phyloP scores from a whole-genome alignment of 2,113 vertebrate species.

The Serranochromis macrocephalus region DNA sequence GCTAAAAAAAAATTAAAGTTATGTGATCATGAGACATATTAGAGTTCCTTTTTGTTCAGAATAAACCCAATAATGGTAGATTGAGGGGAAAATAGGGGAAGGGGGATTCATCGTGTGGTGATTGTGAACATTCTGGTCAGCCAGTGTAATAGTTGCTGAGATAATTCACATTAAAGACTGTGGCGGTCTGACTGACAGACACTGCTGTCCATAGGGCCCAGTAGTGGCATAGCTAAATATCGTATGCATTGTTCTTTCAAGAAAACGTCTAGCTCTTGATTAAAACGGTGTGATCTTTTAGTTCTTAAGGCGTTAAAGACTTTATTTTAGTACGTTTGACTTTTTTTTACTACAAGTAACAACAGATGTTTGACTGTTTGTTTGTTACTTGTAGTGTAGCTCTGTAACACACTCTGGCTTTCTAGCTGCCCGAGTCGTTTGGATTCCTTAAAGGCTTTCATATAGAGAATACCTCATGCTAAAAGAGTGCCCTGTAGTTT shows the following conservation, averaged over 20 bases:
- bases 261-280: not conserved
- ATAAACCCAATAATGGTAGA: not conserved
- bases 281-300: not conserved
- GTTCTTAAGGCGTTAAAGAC: not conserved
- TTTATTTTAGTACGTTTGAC: not conserved
- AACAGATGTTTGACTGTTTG: not conserved
- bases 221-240: not conserved
- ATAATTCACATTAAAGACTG: not conserved
- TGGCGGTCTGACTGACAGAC: not conserved
- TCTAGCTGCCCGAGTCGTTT: not conserved
- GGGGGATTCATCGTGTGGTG: not conserved
- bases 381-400: not conserved
- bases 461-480: not conserved
- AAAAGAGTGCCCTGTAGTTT: not conserved
- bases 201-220: not conserved
- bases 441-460: not conserved
- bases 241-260: not conserved
- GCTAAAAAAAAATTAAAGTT: not conserved
- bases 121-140: not conserved
- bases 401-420: not conserved
- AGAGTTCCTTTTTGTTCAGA: not conserved
- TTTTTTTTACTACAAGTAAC: not conserved
- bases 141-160: not conserved
- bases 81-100: not conserved
- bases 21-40: not conserved